Evolutionary conservation across 2,797 vertebrate species (phyloP).

Genomic region (Dendrocincla tyrannina): DNA sequence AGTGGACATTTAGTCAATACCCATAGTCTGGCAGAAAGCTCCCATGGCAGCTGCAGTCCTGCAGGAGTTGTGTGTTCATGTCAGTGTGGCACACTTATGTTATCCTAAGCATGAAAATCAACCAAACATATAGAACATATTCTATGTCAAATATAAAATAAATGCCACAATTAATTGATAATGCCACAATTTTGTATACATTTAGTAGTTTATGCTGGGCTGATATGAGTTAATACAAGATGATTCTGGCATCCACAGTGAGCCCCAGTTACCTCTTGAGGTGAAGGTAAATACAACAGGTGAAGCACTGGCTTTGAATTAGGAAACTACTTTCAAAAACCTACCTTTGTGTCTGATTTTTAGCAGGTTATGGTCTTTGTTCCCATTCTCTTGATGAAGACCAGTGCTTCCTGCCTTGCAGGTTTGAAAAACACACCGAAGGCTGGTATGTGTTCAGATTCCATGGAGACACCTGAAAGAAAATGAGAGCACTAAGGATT

Average conservation of each 20-base stretch:
- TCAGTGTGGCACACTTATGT: not conserved
- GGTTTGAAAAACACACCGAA: not conserved
- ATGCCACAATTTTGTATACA: not conserved
- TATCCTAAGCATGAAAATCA: not conserved
- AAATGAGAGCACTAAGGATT: not conserved
- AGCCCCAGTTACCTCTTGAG: not conserved
- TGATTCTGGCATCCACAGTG: not conserved
- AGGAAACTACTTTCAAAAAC: not conserved
- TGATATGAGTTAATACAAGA: not conserved
- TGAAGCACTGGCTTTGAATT: not conserved
- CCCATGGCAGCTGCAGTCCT: not conserved
- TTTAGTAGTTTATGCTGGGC: not conserved
- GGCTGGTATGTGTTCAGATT: not conserved
- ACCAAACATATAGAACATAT: fast-evolving
- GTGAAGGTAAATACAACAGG: not conserved
- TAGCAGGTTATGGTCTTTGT: not conserved
- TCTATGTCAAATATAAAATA: not conserved
- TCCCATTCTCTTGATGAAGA: not conserved
- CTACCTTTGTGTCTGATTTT: not conserved
- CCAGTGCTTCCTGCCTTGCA: not conserved
- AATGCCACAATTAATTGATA: not conserved
- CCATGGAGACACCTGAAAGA: not conserved
- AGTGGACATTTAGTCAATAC: not conserved
- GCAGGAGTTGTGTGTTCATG: not conserved
- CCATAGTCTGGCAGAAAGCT: not conserved